Evolutionary conservation across 2,113 vertebrate species (phyloP).

Genomic region (Osmerus eperlanus): DNA sequence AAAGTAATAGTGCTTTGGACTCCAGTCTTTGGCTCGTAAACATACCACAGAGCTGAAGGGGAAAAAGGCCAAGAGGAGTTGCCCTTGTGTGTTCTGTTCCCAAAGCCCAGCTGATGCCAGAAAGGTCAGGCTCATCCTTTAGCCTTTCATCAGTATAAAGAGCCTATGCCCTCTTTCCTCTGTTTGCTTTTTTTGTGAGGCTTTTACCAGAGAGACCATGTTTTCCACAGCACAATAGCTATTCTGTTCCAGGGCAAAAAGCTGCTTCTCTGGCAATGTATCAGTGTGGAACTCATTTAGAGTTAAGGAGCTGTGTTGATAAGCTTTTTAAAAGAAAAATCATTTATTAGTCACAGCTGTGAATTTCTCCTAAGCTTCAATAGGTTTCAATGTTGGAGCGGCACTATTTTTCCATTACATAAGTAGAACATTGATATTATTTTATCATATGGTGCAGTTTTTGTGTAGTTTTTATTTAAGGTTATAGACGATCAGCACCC

Average conservation of each 20-base stretch:
- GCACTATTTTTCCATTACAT: constrained; percentile 62
- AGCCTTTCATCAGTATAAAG: constrained; percentile 69
- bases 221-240: constrained; percentile 60
- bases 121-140: constrained; percentile 65
- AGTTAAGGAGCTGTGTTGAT: constrained; percentile 57
- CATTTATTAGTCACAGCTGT: constrained; percentile 61
- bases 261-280: constrained; percentile 31
- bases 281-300: constrained; percentile 44
- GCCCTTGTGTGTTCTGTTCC: constrained; percentile 58
- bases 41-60: constrained; percentile 62
- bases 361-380: constrained; percentile 60
- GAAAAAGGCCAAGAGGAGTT: constrained; percentile 63
- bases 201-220: constrained; percentile 56
- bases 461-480: constrained; percentile 62
- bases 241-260: constrained; percentile 57
- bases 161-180: constrained; percentile 50
- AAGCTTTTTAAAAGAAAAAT: constrained; percentile 38
- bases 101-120: constrained; percentile 66
- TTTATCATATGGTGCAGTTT: constrained; percentile 59
- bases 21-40: constrained; percentile 62
- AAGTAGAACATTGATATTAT: constrained; percentile 65
- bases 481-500: constrained; percentile 33
- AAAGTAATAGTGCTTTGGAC: constrained; percentile 62
- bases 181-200: constrained; percentile 53
- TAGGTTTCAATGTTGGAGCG: constrained; percentile 61